Evolutionary conservation across 2,888 invertebrate genomes (phyloP).

Genomic region (Achlya flavicornis): DNA sequence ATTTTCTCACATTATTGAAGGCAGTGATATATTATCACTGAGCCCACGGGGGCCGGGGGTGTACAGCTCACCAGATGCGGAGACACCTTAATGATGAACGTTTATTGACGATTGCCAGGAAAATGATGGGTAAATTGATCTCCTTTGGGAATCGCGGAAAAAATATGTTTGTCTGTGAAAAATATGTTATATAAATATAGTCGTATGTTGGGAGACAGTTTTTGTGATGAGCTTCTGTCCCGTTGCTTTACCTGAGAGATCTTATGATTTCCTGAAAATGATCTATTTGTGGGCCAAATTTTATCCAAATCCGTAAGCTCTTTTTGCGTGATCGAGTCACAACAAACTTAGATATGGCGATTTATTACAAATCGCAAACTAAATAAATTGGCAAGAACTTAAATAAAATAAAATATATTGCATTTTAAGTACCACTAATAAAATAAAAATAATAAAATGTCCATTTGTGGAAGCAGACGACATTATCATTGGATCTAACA

Average conservation of each 20-base stretch:
- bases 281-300: no score
- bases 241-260: no score
- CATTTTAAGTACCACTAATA: background rate
- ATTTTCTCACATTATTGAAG: conserved; percentile 42
- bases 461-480: background rate
- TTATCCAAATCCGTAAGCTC: no score
- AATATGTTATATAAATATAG: background rate
- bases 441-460: conserved; percentile 8
- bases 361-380: background rate
- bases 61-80: conserved; percentile 21
- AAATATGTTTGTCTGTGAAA: background rate
- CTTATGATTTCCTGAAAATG: no score
- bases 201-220: no score
- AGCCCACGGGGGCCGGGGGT: conserved; percentile 28
- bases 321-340: no score
- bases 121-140: conserved; percentile 4
- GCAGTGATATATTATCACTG: conserved; percentile 56
- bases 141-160: background rate
- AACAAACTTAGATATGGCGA: no score
- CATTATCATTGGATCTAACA: conserved; percentile 6
- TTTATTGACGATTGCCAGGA: conserved; percentile 20
- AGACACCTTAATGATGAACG: conserved; percentile 25
- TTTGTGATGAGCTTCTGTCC: no score
- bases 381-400: background rate
- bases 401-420: background rate